Base-by-base conservation (phyloP, 2,113 vertebrate species). In the Leptobrachium ailaonicum region DNA sequence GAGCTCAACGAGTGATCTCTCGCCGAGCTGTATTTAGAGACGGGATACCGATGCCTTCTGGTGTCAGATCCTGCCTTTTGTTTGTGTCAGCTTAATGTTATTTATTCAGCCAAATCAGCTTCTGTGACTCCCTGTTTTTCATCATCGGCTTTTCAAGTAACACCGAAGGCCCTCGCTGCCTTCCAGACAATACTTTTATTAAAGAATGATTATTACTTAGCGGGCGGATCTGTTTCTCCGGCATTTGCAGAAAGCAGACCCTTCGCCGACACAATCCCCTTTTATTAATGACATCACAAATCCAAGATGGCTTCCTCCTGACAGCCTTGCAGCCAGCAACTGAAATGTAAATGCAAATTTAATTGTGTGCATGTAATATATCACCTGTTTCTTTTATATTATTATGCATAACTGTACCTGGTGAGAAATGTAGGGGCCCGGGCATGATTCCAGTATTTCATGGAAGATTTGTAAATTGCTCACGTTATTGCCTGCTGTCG, bases 51-150 rank as follows among this genome's bases (percentile, higher is more conserved):
- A 50, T 80, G 63, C 74, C 43, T 68, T 67, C 50, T 80, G 45
- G 50, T 80, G 50, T 80, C 56, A 73, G 66, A 44, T 80, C 73
- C 45, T 56, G 41, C 47, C 10, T 50, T 73, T 77, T 70, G 56
- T 67, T 66, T 67, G 10, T 67, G 60, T 79, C 45, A 67, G 54
- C 41, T 60, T 71, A 78, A 71, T 78, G 44, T 63, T 79, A 56
- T 73, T 73, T 79, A 73, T 79, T 72, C 77, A 73, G 41, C 40
- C 70, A 47, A 41, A 63, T 79, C 60, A 72, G 14, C 77, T 47
- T 54, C 13, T 47, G 41, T 53, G 45, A 73, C 10, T 58, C 47
- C 68, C 41, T 11, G 68, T 50, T 79, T 47, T 73, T 79, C 47
- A 66, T 73, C 60, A 73, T 44, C 43, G 50, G 44, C 2, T 60